Percentiles rank a stretch among this genome's conserved stretches.
These are phyloP conservation scores for Odontocolon sp. DNA, from an alignment of 2,888 invertebrate species.

Conservation along the genomic window DNA sequence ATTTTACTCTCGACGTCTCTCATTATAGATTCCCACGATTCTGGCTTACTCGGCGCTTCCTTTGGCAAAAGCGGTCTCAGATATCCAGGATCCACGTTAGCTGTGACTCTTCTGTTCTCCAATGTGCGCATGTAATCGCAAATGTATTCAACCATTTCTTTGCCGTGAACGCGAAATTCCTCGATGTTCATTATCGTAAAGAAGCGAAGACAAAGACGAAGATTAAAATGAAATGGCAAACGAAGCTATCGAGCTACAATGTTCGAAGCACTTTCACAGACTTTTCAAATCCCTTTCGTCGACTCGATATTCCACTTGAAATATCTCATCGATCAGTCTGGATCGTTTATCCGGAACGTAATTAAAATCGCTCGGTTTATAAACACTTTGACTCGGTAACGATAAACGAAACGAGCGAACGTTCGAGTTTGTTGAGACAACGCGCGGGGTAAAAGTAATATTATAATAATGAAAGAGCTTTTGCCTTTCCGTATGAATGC, in stretches of 20 bases:
- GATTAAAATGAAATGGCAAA: not conserved
- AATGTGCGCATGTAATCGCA: slow-evolving; percentile 94
- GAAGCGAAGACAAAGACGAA: not conserved
- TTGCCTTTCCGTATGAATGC: slow-evolving; percentile 10
- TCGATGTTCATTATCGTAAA: slow-evolving; percentile 89
- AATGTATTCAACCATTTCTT: slow-evolving; percentile 98
- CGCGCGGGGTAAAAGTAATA: not conserved
- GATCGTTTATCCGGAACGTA: not conserved
- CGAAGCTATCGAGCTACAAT: not conserved
- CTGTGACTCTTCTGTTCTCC: slow-evolving; percentile 90
- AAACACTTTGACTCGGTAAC: not conserved
- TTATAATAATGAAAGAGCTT: slow-evolving; percentile 8
- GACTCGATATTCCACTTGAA: slow-evolving; percentile 16
- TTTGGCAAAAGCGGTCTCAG: slow-evolving; percentile 89
- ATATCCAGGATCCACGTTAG: slow-evolving; percentile 96
- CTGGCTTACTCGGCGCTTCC: slow-evolving; percentile 91
- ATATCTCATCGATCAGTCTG: slow-evolving; percentile 10
- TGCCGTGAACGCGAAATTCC: slow-evolving; percentile 93
- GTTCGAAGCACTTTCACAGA: not conserved
- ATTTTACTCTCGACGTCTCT: slow-evolving; percentile 94
- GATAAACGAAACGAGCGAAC: too few species aligned
- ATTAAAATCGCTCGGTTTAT: slow-evolving; percentile 9
- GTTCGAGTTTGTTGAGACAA: not conserved
- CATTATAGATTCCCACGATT: slow-evolving; percentile 95
- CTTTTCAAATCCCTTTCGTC: slow-evolving; percentile 1